Base-by-base conservation (phyloP, 2,113 vertebrate genomes). In the Penelope pileata region DNA sequence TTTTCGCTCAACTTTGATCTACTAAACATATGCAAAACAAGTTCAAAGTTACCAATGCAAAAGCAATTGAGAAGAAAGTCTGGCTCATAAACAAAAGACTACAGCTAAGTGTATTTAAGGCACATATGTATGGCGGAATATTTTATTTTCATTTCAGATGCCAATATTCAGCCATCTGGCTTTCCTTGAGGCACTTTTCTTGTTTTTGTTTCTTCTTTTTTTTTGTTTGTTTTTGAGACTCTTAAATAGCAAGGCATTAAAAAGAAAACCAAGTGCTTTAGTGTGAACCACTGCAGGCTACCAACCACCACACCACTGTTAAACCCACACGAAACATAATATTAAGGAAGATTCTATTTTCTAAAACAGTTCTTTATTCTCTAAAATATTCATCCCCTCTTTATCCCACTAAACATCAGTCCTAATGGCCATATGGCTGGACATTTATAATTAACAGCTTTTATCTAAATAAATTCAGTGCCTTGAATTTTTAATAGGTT, bases 361-460 rank as follows among this genome's bases (percentile, higher is more conserved):
- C 58, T 88, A 92, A 96, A 94, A 32, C 64, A 69, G 94, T 82
- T 83, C 76, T 96, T 94, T 94, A 94, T 94, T 91, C 45, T 48
- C 94, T 94, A 90, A 94, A 94, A 93, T 82, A 86, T 70, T 90
- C 26, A 76, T 89, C 88, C 70, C 79, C 56, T 88, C 80, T 88
- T 94, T 86, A 93, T 83, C 48, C 50, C 78, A 70, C 50, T 79
- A 82, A 2, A 2, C 62, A 43, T 64, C 77, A 80, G 76, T 74
- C 88, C 48, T 92, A 92, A 74, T 80, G 75, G 93, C 92, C 96
- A 96, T 97, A 97, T 97, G 97, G 86, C 72, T 81, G 12, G 88
- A 92, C 83, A 96, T 98, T 96, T 97, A 98, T 97, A 97, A 98
- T 98, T 96, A 97, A 97, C 86, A 92, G 80, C 79, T 96, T 97